Evolutionary conservation across 2,113 vertebrate genomes (phyloP).

Genomic region (Brevimyrus niger): DNA sequence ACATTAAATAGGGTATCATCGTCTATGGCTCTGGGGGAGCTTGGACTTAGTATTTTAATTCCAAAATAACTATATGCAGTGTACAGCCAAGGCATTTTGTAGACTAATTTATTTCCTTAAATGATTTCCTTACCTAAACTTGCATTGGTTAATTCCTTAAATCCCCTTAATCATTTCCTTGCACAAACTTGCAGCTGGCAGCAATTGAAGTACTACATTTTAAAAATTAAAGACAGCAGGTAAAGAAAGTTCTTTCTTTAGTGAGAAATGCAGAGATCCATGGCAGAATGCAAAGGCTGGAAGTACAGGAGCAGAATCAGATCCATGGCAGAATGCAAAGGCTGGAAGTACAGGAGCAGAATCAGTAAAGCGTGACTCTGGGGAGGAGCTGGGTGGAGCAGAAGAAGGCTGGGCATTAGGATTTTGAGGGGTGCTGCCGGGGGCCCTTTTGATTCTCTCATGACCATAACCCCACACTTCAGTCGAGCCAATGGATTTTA

Average conservation of each 20-base stretch:
- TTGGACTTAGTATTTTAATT: background rate
- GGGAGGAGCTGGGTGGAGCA: background rate
- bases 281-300: background rate
- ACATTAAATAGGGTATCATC: background rate
- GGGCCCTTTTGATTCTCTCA: background rate
- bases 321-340: background rate
- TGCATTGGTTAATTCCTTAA: background rate
- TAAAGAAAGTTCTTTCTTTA: background rate
- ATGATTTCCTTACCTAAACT: background rate
- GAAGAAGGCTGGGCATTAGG: background rate
- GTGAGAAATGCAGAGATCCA: background rate
- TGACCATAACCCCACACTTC: background rate
- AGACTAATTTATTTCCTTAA: background rate
- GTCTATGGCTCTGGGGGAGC: background rate
- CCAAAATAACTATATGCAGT: background rate
- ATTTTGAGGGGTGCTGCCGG: background rate
- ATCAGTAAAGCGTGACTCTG: background rate
- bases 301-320: background rate
- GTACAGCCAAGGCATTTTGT: background rate
- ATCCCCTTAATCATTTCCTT: constrained; percentile 2
- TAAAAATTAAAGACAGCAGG: background rate
- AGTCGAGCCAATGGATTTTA: background rate
- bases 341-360: too few species aligned
- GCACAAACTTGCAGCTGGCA: background rate
- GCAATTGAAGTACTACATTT: background rate